phyloP scores from a whole-genome alignment of 2,888 invertebrate genomes.

The Lepidochitona cinerea region DNA sequence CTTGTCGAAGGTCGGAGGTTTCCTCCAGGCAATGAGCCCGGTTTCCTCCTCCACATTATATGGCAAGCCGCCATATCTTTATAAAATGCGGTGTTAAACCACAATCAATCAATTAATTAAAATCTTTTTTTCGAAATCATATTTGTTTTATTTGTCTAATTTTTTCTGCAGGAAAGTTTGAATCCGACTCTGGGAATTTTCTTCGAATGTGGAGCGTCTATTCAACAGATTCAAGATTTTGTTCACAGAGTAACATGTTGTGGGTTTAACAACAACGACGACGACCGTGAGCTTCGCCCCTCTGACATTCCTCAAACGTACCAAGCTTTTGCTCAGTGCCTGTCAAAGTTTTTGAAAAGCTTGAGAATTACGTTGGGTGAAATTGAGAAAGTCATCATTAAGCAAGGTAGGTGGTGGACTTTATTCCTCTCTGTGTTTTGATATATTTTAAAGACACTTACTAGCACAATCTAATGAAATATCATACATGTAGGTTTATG shows the following conservation, averaged over 20 bases:
- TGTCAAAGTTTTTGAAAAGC: conserved; percentile 50
- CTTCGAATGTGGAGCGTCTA: conserved; percentile 46
- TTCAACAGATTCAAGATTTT: conserved; percentile 49
- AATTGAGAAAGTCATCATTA: conserved; percentile 49
- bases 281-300: background rate
- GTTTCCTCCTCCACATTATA: no score
- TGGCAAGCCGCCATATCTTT: no score
- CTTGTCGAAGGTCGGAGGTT: no score
- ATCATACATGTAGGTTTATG: no score
- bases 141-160: no score
- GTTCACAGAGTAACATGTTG: conserved; percentile 24
- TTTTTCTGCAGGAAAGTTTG: conserved; percentile 28
- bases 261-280: background rate
- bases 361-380: conserved; percentile 40
- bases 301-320: conserved; percentile 52
- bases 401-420: conserved; percentile 48
- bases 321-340: conserved; percentile 56
- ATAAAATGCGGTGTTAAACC: background rate
- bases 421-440: no score
- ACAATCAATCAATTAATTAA: background rate
- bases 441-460: no score
- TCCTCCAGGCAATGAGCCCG: no score
- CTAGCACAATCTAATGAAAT: no score
- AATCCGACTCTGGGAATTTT: conserved; percentile 40
- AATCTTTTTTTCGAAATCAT: conserved; percentile 29